A percentile compares a stretch with the other conserved stretches of the same genome.
These are phyloP conservation scores for Drosophila kokeensis DNA, from an alignment of 2,888 invertebrate species.

Conservation along the genomic window DNA sequence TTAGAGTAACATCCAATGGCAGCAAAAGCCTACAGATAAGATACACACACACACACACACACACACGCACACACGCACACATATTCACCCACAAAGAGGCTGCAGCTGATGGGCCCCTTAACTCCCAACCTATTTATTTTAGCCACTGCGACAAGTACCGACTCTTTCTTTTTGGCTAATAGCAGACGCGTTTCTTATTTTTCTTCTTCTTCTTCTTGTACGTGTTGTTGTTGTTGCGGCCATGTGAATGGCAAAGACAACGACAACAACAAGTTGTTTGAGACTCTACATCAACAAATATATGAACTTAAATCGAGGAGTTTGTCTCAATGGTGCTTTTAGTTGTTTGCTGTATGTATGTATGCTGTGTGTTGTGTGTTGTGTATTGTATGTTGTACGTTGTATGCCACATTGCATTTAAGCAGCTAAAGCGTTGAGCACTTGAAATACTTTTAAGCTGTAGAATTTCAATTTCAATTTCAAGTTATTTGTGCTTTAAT, in stretches of 20 bases:
- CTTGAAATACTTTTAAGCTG: slow-evolving; percentile 7
- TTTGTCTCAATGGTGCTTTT: slow-evolving; percentile 10
- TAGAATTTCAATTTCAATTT: slow-evolving; percentile 3
- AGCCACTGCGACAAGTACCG: slow-evolving; percentile 55
- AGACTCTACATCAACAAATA: slow-evolving; percentile 24
- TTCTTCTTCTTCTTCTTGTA: background rate
- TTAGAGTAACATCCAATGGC: slow-evolving; percentile 54
- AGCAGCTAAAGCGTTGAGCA: slow-evolving; percentile 6
- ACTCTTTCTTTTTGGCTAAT: slow-evolving; percentile 43
- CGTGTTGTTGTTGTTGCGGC: slow-evolving; percentile 9
- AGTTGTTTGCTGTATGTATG: background rate
- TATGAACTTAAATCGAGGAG: slow-evolving; percentile 26
- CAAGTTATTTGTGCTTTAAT: background rate
- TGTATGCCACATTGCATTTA: slow-evolving; percentile 11
- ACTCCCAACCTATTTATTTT: slow-evolving; percentile 29
- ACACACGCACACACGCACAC: background rate
- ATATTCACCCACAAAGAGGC: slow-evolving; percentile 3
- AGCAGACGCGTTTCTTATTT: slow-evolving; percentile 28
- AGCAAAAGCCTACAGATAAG: slow-evolving; percentile 17
- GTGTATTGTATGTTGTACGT: background rate
- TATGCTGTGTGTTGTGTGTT: background rate
- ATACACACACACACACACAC: slow-evolving; percentile 4
- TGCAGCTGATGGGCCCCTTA: slow-evolving; percentile 24
- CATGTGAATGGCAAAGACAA: slow-evolving; percentile 26
- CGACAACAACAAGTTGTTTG: slow-evolving; percentile 41